Evolutionary conservation across 2,888 invertebrate genomes (phyloP).

Genomic region (Diabrotica balteata): DNA sequence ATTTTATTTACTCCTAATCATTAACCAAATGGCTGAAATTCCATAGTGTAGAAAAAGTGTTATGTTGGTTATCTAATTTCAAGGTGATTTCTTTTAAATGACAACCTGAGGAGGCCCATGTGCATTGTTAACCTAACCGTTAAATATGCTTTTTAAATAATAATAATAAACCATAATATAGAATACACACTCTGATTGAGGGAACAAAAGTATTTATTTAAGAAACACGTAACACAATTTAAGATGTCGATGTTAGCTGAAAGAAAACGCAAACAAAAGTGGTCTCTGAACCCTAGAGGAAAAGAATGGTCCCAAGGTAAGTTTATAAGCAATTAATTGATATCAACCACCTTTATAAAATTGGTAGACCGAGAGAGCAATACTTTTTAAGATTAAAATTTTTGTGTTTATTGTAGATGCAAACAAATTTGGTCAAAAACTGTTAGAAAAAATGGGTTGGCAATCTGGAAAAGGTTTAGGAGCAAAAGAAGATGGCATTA

Average conservation of each 20-base stretch:
- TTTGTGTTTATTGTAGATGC: constrained; percentile 65
- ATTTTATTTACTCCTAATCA: too few species aligned
- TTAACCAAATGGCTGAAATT: too few species aligned
- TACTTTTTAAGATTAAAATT: background rate
- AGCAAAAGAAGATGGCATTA: constrained; percentile 80
- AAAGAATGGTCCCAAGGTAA: constrained; percentile 69
- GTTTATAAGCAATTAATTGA: background rate
- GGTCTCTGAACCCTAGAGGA: constrained; percentile 67
- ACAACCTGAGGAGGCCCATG: constrained; percentile 2
- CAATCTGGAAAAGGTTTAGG: constrained; percentile 89
- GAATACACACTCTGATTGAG: background rate
- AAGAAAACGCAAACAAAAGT: constrained; percentile 71
- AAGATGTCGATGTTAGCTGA: constrained; percentile 82
- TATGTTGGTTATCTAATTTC: background rate
- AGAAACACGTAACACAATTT: background rate
- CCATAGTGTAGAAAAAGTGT: background rate
- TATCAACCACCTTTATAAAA: too few species aligned
- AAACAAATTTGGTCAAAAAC: constrained; percentile 84
- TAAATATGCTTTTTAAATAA: background rate
- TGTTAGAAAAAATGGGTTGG: constrained; percentile 98
- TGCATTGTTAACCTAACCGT: constrained; percentile 10
- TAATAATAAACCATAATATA: background rate
- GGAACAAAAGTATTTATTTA: too few species aligned
- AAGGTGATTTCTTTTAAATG: background rate
- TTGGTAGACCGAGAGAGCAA: too few species aligned